A percentile compares a stretch with the other conserved stretches of the same genome.
Evolutionary conservation across 2,888 invertebrate genomes (phyloP).

Genomic region (Zaprionus lineosus): DNA sequence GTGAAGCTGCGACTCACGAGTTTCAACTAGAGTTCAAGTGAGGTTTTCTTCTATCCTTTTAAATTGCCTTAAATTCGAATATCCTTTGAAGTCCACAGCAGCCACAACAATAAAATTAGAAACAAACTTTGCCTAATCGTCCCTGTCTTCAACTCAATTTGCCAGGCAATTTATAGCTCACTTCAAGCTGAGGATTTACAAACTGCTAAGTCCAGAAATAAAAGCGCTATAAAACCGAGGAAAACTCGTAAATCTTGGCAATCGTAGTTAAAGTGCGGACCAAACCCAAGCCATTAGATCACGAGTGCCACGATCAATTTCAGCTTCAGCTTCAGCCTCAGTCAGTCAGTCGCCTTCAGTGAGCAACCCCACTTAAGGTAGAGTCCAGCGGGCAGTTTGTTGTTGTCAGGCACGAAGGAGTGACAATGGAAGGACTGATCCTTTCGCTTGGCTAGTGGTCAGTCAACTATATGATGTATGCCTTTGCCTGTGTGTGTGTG

Average conservation of each 20-base stretch:
- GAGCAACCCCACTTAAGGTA: conserved; percentile 16
- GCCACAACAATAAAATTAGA: not conserved
- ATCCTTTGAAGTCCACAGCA: conserved; percentile 15
- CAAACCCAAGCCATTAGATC: conserved; percentile 45
- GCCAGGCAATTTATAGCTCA: conserved; percentile 23
- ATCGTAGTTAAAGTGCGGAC: conserved; percentile 13
- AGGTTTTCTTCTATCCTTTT: no score
- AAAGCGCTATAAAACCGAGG: conserved; percentile 52
- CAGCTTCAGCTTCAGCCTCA: conserved; percentile 44
- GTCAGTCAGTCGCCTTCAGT: no score
- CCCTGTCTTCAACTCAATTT: conserved; percentile 8
- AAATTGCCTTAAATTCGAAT: not conserved
- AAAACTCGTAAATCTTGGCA: conserved; percentile 48
- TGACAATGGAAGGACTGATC: conserved; percentile 58
- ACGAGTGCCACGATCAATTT: conserved; percentile 75
- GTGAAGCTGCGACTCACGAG: no score
- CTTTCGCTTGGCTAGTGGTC: conserved; percentile 47
- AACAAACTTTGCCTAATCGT: not conserved
- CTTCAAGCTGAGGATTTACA: conserved; percentile 37
- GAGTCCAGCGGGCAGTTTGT: conserved; percentile 27
- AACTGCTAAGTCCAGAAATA: conserved; percentile 39
- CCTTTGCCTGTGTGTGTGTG: not conserved
- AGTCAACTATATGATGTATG: not conserved
- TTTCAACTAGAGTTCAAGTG: no score
- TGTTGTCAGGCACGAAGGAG: conserved; percentile 54